phyloP scores from a whole-genome alignment of 2,797 vertebrate species.

The Pseudocheirus occidentalis region DNA sequence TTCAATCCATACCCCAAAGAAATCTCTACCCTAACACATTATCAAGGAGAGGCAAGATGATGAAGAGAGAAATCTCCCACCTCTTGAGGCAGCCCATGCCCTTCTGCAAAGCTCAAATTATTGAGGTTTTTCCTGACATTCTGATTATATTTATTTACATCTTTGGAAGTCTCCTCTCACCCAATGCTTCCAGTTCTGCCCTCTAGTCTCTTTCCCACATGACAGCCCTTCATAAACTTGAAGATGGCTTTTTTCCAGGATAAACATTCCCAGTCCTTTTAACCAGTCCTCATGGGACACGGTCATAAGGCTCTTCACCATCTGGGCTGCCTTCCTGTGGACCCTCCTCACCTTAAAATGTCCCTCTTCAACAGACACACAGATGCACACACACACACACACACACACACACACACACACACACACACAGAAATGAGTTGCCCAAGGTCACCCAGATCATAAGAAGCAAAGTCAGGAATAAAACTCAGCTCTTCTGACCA shows the following conservation, averaged over 20 bases:
- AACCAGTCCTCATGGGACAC: neutral
- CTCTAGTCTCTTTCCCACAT: neutral
- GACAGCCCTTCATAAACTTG: neutral
- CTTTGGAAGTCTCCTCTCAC: neutral
- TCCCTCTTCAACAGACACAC: no score
- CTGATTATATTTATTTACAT: neutral
- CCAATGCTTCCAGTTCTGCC: neutral
- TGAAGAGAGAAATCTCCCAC: neutral
- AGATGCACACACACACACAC: no score
- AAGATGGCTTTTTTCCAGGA: neutral
- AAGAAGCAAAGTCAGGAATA: neutral
- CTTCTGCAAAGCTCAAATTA: neutral
- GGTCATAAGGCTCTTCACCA: neutral
- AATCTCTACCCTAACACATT: neutral
- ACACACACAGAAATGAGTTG: neutral
- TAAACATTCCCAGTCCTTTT: neutral
- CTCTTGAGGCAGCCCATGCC: neutral
- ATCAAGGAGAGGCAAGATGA: no score
- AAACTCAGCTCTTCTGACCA: neutral
- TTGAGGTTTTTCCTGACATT: neutral
- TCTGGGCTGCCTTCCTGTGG: neutral
- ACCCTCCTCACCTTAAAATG: neutral
- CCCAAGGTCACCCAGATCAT: neutral
- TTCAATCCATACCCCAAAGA: neutral
- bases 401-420: no score